These are phyloP conservation scores for Gymnocheta viridis DNA, from an alignment of 2,888 invertebrate genomes.

Conservation along the genomic window DNA sequence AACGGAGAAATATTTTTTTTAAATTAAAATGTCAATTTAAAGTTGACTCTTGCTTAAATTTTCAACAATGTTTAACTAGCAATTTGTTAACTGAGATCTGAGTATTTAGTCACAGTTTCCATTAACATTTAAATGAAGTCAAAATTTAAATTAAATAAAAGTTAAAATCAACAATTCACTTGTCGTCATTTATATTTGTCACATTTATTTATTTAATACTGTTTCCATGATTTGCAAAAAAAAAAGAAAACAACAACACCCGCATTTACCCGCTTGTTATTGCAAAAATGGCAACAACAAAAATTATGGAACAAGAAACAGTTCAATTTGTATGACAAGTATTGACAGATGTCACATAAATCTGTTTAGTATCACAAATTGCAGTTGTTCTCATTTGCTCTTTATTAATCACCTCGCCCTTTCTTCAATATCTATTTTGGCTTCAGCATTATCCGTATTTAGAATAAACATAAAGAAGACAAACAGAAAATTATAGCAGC, in stretches of 20 bases:
- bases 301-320: conserved; percentile 13
- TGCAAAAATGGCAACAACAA: not conserved
- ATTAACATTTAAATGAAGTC: conserved; percentile 9
- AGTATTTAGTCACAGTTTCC: not conserved
- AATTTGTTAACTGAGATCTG: too few species aligned
- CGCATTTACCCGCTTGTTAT: conserved; percentile 6
- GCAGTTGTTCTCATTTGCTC: conserved; percentile 21
- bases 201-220: conserved; percentile 34
- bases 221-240: not conserved
- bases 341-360: conserved; percentile 67
- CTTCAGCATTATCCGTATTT: not conserved
- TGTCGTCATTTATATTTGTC: conserved; percentile 60
- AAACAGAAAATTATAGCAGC: conserved; percentile 9
- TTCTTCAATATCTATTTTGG: not conserved
- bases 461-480: not conserved
- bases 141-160: not conserved
- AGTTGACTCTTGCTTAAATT: not conserved
- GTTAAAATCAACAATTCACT: conserved; percentile 37
- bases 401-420: not conserved
- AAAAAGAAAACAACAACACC: conserved; percentile 1
- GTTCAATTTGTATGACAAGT: conserved; percentile 63
- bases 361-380: conserved; percentile 58
- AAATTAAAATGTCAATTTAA: conserved; percentile 18
- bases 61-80: not conserved
- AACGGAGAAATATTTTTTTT: not conserved